Conservation (phyloP, 92 coral and sea anemone genomes). For the Siderastrea siderea region DNA sequence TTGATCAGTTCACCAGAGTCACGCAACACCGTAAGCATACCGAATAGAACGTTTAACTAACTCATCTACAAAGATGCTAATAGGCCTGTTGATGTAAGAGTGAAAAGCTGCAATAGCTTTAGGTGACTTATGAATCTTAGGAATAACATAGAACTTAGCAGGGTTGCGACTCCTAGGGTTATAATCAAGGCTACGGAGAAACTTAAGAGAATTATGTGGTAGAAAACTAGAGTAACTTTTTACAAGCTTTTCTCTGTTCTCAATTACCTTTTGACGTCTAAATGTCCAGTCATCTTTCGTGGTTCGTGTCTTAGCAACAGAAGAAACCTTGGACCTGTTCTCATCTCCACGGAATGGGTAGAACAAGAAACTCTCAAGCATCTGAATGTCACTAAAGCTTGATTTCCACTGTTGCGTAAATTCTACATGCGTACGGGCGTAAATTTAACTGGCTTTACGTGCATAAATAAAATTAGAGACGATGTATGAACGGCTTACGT, state of each 20-base stretch:
- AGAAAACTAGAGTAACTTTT: conserved; percentile 34
- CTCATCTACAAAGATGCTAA: conserved; percentile 53
- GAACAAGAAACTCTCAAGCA: too few species aligned
- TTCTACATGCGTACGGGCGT: too few species aligned
- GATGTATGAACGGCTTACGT: too few species aligned
- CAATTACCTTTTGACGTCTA: conserved; percentile 45
- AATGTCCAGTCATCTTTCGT: conserved; percentile 47
- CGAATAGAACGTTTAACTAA: conserved; percentile 22
- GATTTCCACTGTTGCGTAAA: too few species aligned
- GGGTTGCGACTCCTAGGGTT: conserved; percentile 27
- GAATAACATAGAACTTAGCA: conserved; percentile 45
- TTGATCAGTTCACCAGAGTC: conserved; percentile 55
- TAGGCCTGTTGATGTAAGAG: conserved; percentile 46
- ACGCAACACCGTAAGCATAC: conserved; percentile 47
- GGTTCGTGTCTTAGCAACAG: conserved; percentile 22
- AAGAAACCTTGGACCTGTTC: too few species aligned
- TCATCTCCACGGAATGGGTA: too few species aligned
- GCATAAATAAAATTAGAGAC: too few species aligned
- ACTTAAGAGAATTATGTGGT: conserved; percentile 39
- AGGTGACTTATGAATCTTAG: conserved; percentile 47
- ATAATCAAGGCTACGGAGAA: conserved; percentile 45
- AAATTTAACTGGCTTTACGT: too few species aligned
- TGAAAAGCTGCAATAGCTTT: conserved; percentile 51
- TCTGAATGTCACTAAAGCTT: too few species aligned
- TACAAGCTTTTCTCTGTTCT: conserved; percentile 36